These are phyloP conservation scores for Brachirus orientalis DNA, from an alignment of 2,113 vertebrate genomes.

Conservation along the genomic window DNA sequence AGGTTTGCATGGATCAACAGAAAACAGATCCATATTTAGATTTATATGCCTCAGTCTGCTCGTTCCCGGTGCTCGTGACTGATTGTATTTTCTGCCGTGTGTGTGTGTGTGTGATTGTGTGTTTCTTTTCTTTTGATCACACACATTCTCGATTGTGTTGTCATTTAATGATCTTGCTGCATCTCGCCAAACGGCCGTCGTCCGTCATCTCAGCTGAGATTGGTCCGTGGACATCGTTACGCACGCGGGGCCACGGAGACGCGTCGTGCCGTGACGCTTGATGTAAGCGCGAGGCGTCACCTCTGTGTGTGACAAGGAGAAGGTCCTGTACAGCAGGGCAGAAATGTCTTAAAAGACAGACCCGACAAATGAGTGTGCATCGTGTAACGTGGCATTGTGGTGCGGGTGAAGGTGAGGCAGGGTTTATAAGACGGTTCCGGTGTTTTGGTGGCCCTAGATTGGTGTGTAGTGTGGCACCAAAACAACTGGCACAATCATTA, in stretches of 20 bases:
- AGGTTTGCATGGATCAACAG: constrained; percentile 9
- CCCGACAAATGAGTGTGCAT: no score
- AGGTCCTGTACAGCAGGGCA: not conserved
- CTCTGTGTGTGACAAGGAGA: constrained; percentile 45
- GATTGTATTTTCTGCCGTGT: not conserved
- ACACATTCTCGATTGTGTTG: not conserved
- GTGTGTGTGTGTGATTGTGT: no score
- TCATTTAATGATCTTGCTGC: constrained; percentile 31
- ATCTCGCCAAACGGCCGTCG: constrained; percentile 61
- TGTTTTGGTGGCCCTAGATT: no score
- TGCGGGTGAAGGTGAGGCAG: no score
- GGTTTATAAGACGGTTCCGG: no score
- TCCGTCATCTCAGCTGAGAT: constrained; percentile 70
- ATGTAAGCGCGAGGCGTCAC: constrained; percentile 63
- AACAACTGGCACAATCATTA: no score
- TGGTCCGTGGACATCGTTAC: constrained; percentile 63
- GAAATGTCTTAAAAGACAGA: no score
- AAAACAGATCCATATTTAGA: no score
- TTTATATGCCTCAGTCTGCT: constrained; percentile 4
- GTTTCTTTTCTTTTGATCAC: not conserved
- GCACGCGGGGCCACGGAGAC: constrained; percentile 58
- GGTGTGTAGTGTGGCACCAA: no score
- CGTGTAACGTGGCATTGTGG: no score
- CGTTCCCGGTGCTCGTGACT: not conserved
- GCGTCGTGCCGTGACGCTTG: constrained; percentile 58